A percentile compares a stretch with the other conserved stretches of the same genome.
Evolutionary conservation across 2,888 invertebrate genomes (phyloP).

Genomic region (Syrphus vitripennis): DNA sequence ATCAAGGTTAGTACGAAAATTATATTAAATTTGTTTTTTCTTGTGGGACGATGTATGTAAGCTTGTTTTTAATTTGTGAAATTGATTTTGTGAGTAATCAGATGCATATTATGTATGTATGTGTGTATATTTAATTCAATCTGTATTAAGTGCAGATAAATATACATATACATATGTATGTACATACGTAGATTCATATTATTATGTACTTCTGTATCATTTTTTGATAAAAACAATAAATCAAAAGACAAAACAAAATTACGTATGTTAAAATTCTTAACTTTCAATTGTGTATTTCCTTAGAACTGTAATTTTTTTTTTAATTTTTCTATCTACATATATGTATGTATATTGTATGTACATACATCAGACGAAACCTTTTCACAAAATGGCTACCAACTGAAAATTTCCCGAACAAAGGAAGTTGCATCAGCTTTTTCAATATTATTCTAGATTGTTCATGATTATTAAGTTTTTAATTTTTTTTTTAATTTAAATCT

Average conservation of each 20-base stretch:
- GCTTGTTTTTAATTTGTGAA: constrained; percentile 23
- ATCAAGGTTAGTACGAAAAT: constrained; percentile 40
- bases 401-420: constrained; percentile 25
- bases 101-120: background rate
- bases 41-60: background rate
- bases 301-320: too few relatives aligned
- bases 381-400: constrained; percentile 41
- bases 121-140: background rate
- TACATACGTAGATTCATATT: too few relatives aligned
- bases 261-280: too few relatives aligned
- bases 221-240: too few relatives aligned
- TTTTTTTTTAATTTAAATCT: too few relatives aligned
- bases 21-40: background rate
- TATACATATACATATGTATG: too few relatives aligned
- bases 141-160: background rate
- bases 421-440: constrained; percentile 17
- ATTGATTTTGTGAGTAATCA: constrained; percentile 5
- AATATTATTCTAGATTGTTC: constrained; percentile 21
- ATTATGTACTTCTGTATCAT: too few relatives aligned
- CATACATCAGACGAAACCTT: background rate
- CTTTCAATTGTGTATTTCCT: too few relatives aligned
- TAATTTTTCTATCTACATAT: too few relatives aligned
- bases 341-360: too few relatives aligned
- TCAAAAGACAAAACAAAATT: too few relatives aligned
- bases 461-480: too few relatives aligned